These are phyloP conservation scores for Eudasyphora cyanicolor DNA, from an alignment of 2,888 invertebrate genomes.

Conservation along the genomic window DNA sequence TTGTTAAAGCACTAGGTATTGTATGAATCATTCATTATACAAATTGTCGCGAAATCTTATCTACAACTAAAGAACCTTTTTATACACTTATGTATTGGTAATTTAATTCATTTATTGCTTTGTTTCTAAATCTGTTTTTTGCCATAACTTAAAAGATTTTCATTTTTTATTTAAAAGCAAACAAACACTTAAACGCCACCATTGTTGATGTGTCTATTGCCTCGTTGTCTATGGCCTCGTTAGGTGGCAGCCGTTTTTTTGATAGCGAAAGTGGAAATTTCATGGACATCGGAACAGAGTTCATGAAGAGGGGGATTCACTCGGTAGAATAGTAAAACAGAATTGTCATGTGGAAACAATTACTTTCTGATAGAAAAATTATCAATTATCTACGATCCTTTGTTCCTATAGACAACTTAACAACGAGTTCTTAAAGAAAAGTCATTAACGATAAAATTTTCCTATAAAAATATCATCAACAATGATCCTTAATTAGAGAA, in stretches of 20 bases:
- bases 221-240: background rate
- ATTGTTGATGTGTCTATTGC: background rate
- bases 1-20: no score
- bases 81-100: slow-evolving; percentile 23
- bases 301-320: no score
- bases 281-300: no score
- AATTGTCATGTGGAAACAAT: no score
- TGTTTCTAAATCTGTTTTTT: slow-evolving; percentile 66
- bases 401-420: no score
- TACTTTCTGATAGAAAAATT: no score
- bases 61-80: slow-evolving; percentile 15
- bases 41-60: slow-evolving; percentile 39
- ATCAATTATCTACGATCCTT: no score
- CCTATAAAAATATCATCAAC: no score
- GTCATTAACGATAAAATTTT: no score
- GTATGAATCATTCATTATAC: slow-evolving; percentile 38
- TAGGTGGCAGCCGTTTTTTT: background rate
- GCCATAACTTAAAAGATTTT: slow-evolving; percentile 30
- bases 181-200: background rate
- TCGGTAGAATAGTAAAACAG: no score
- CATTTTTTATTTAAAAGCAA: background rate
- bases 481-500: no score
- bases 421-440: no score
- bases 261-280: slow-evolving; percentile 16
- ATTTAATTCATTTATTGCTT: slow-evolving; percentile 45